phyloP scores from a whole-genome alignment of 2,888 invertebrate species.

The Microctonus hyperodae region DNA sequence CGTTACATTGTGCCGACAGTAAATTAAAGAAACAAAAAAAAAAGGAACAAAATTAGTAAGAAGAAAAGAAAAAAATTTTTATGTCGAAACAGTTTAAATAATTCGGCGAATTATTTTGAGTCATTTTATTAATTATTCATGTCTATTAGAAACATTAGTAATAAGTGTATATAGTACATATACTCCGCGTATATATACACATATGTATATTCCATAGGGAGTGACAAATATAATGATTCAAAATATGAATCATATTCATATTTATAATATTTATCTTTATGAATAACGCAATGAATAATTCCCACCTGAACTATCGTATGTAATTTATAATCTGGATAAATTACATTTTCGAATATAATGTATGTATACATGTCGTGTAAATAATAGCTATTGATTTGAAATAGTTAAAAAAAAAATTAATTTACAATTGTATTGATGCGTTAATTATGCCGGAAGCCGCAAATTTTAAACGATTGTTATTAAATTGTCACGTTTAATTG shows the following conservation, averaged over 20 bases:
- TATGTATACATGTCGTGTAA: no score
- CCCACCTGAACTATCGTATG: no score
- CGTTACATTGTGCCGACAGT: background rate
- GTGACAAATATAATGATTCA: background rate
- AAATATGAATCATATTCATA: background rate
- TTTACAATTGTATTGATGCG: slow-evolving; percentile 33
- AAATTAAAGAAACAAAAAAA: background rate
- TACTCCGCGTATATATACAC: no score
- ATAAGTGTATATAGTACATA: background rate
- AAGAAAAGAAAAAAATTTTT: background rate
- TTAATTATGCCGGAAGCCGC: slow-evolving; percentile 33
- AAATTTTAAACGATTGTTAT: background rate
- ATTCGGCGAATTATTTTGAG: background rate
- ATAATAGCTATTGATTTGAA: no score
- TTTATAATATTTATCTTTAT: background rate
- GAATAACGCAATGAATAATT: no score
- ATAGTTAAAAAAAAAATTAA: no score
- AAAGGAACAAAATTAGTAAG: background rate
- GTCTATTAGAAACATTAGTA: background rate
- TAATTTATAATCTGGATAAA: background rate
- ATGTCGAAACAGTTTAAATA: background rate
- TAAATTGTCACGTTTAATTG: background rate
- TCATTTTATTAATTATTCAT: background rate
- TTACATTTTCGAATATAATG: no score
- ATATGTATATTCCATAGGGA: no score